Base-by-base conservation (phyloP, 2,113 vertebrate species). In the Mirza zaza region DNA sequence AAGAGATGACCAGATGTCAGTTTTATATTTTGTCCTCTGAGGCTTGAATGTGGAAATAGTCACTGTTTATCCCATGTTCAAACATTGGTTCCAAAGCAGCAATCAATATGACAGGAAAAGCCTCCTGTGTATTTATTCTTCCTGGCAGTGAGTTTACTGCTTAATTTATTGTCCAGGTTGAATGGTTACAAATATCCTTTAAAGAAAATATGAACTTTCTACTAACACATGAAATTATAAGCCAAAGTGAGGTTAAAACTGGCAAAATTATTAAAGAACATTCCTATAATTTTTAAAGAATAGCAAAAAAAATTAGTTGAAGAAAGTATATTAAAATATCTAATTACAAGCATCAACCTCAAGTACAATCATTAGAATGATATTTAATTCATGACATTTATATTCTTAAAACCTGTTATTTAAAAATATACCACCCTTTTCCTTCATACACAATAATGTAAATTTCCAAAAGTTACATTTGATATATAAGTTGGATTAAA, bases 31-130 rank as follows among this genome's bases (percentile, higher is more conserved):
- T 71, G 21, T 67, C 32, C 55, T 85, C 42, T 59, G 57, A 90
- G 80, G 27, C 50, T 73, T 67, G 42, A 13, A 73, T 5, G 34
- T 39, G 21, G 8, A 68, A 88, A 87, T 61, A 75, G 67, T 91
- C 76, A 87, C 50, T 91, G 55, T 71, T 84, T 95, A 57, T 73
- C 59, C 20, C 65, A 85, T 79, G 34, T 79, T 79, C n/a, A 92
- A 84, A 80, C 15, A 84, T 20, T 65, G 45, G 32, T 79, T 89
- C 89, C 36, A 89, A 63, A 92, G 11, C 13, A 39, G 67, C 21
- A 57, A 50, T 39, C 45, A 10, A 82, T 71, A 73, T 80, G 5
- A 92, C 17, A 68, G 57, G 32, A 88, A 59, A 75, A 84, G 5
- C 2, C n/a, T 82, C 25, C 9, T 48, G n/a, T 80, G 36, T 70